Evolutionary conservation across 2,888 invertebrate species (phyloP).

Genomic region (Tetramorium bicarinatum): DNA sequence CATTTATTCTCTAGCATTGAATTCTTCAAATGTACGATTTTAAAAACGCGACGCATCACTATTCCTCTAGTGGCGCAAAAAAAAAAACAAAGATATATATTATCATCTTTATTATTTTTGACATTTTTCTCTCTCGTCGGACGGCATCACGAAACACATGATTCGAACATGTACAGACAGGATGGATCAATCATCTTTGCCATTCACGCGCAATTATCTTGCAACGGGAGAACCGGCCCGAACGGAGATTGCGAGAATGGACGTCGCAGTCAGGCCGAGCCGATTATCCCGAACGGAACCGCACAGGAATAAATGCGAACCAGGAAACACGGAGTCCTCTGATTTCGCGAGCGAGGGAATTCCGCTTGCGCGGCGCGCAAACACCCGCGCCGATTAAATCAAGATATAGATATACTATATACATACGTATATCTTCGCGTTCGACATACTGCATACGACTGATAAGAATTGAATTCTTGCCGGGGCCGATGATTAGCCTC

Average conservation of each 20-base stretch:
- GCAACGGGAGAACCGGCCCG: background rate
- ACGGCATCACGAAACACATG: too few relatives aligned
- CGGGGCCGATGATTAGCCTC: slow-evolving; percentile 42
- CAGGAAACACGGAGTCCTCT: background rate
- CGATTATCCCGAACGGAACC: background rate
- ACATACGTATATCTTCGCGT: slow-evolving; percentile 41
- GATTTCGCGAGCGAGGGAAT: background rate
- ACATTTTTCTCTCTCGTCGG: background rate
- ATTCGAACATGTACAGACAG: background rate
- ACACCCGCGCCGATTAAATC: slow-evolving; percentile 53
- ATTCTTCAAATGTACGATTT: background rate
- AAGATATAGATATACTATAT: slow-evolving; percentile 36
- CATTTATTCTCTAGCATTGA: background rate
- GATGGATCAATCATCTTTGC: background rate
- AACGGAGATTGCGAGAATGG: background rate
- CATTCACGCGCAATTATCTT: slow-evolving; percentile 2
- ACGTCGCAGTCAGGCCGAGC: background rate
- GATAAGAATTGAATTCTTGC: slow-evolving; percentile 65
- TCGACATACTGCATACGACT: slow-evolving; percentile 25
- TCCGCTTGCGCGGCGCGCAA: slow-evolving; percentile 3
- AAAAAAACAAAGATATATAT: background rate
- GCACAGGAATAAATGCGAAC: background rate
- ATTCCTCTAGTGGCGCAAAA: background rate
- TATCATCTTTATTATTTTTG: background rate
- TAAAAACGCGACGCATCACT: background rate